These are phyloP conservation scores for Gasteruption jaculator DNA, from an alignment of 2,888 invertebrate species.

Conservation along the genomic window DNA sequence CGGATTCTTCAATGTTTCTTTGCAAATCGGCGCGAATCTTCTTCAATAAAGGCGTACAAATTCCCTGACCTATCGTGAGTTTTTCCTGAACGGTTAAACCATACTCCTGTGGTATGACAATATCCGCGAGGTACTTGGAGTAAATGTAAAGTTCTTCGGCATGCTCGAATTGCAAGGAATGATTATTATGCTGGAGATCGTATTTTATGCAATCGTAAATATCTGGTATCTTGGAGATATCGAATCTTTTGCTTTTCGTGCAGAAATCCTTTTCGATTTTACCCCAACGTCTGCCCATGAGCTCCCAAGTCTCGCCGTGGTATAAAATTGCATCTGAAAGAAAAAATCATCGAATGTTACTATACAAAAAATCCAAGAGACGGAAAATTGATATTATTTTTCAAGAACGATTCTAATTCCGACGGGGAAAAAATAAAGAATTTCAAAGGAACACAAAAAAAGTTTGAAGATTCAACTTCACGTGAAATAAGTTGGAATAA, in stretches of 20 bases:
- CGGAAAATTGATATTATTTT: not conserved
- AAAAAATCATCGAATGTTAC: too few relatives aligned
- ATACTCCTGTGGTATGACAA: constrained; percentile 99
- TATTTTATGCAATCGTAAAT: constrained; percentile 99
- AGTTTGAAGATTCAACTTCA: not conserved
- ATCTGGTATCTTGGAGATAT: constrained; percentile 98
- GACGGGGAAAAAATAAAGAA: not conserved
- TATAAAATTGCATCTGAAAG: constrained; percentile 82
- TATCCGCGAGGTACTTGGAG: constrained; percentile 95
- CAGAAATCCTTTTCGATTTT: constrained; percentile 98
- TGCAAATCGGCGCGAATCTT: constrained; percentile 94
- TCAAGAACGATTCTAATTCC: not conserved
- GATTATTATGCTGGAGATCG: constrained; percentile 96
- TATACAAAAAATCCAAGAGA: not conserved
- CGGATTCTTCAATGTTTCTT: constrained; percentile 85
- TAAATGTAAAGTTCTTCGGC: constrained; percentile 92
- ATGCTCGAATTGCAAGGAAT: constrained; percentile 86
- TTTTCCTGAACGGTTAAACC: constrained; percentile 95
- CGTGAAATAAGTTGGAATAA: constrained; percentile 1
- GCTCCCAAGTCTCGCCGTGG: constrained; percentile 98
- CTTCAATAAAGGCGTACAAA: constrained; percentile 92
- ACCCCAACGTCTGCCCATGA: constrained; percentile 96
- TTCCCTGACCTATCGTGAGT: constrained; percentile 92
- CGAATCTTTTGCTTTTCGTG: constrained; percentile 86
- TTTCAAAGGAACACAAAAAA: not conserved